A percentile compares a stretch with the other conserved stretches of the same genome.
Conservation (phyloP, 2,797 vertebrate species). For the Tadarida brasiliensis region DNA sequence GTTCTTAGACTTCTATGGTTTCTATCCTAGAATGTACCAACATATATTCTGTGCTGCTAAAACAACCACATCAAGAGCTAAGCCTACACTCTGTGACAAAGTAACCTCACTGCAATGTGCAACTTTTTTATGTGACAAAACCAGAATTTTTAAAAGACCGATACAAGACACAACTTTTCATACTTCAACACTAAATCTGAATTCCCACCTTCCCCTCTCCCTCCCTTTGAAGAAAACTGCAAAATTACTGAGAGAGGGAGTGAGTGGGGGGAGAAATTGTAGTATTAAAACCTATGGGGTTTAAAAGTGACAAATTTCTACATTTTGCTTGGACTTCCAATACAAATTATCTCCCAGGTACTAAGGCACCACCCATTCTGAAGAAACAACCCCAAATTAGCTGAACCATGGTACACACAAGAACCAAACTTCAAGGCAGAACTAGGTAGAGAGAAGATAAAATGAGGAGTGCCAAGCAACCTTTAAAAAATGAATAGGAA, state of each 20-base stretch:
- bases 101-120: neutral
- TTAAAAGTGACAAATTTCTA: slow-evolving; percentile 34
- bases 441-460: neutral
- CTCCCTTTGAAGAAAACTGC: neutral
- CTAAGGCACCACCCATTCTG: slow-evolving; percentile 34
- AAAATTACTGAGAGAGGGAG: neutral
- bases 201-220: neutral
- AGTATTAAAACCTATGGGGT: slow-evolving; percentile 25
- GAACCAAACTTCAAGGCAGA: neutral
- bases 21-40: neutral
- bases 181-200: neutral
- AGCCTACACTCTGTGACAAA: neutral
- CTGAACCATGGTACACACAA: neutral
- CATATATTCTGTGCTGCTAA: neutral
- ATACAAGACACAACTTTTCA: neutral
- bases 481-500: neutral
- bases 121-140: slow-evolving; percentile 41
- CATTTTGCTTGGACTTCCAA: neutral
- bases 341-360: neutral
- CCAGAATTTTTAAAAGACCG: slow-evolving; percentile 37
- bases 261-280: neutral
- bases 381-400: slow-evolving; percentile 25
- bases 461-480: neutral
- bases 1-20: slow-evolving; percentile 17
- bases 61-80: slow-evolving; percentile 29